Conservation (phyloP, 23 tunicate species). For the Botrylloides violaceus region DNA sequence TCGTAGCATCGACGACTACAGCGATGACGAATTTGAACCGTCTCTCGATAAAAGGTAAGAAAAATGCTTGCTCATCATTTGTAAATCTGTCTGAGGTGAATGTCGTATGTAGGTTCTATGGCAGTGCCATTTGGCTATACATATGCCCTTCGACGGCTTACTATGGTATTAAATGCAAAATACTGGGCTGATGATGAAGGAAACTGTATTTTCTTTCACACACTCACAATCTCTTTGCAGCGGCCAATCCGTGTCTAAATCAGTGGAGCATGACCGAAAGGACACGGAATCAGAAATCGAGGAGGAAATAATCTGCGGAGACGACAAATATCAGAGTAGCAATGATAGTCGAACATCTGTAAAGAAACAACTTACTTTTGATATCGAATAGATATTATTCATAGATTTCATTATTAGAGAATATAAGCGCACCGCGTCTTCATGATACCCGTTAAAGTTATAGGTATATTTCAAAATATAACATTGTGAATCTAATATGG, state of each 20-base stretch:
- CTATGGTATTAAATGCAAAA: too few species aligned
- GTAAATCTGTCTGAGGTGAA: too few species aligned
- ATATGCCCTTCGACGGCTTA: too few species aligned
- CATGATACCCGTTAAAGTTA: too few species aligned
- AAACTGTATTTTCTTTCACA: too few species aligned
- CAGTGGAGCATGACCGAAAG: background rate
- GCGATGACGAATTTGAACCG: slow-evolving; percentile 29
- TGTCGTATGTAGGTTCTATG: too few species aligned
- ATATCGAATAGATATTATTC: background rate
- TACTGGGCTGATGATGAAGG: too few species aligned
- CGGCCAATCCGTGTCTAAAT: background rate
- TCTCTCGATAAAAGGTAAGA: slow-evolving; percentile 1
- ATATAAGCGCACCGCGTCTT: too few species aligned
- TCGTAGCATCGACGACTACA: slow-evolving; percentile 5
- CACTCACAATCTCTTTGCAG: too few species aligned
- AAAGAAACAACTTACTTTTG: slow-evolving; percentile 20
- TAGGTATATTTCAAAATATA: too few species aligned
- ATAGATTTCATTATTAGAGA: background rate
- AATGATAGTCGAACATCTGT: background rate
- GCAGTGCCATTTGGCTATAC: too few species aligned
- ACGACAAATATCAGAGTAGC: background rate
- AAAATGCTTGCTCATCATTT: background rate
- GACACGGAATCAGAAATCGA: slow-evolving; percentile 22
- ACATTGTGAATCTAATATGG: too few species aligned
- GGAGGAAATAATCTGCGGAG: slow-evolving; percentile 1